These are phyloP conservation scores for Archivesica marissinica DNA, from an alignment of 1,140 invertebrate species.

Conservation along the genomic window DNA sequence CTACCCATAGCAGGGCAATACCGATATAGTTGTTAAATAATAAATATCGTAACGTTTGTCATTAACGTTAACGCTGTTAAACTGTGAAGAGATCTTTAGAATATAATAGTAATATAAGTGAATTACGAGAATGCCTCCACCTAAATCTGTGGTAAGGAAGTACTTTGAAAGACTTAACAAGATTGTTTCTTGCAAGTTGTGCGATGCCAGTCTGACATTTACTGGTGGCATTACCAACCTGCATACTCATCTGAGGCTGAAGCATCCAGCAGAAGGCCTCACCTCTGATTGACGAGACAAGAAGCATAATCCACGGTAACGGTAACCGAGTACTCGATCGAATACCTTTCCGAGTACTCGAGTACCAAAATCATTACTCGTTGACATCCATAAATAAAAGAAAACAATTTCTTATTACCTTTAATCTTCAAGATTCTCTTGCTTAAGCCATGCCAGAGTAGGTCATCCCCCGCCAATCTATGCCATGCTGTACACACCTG, in stretches of 20 bases:
- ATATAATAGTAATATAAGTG: no score
- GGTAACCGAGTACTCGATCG: neutral
- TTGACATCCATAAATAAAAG: neutral
- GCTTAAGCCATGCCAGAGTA: constrained; percentile 58
- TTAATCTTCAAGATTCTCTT: constrained; percentile 56
- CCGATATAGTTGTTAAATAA: no score
- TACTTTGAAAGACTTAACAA: no score
- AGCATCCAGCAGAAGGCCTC: neutral
- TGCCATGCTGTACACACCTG: constrained; percentile 58
- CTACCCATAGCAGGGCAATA: no score
- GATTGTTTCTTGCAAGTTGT: no score
- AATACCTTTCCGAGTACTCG: neutral
- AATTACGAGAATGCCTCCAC: no score
- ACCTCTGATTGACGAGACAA: neutral
- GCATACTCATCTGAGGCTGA: neutral
- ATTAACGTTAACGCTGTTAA: no score
- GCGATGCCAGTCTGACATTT: no score
- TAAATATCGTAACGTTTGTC: no score
- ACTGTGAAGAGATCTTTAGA: no score
- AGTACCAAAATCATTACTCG: no score
- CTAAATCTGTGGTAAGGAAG: no score
- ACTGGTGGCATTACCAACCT: neutral
- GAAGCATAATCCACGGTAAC: neutral
- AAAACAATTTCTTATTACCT: constrained; percentile 2
- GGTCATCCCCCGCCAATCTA: constrained; percentile 61